Base-by-base conservation (phyloP, 2,888 invertebrate genomes). In the Scaptomyza caliginosa region DNA sequence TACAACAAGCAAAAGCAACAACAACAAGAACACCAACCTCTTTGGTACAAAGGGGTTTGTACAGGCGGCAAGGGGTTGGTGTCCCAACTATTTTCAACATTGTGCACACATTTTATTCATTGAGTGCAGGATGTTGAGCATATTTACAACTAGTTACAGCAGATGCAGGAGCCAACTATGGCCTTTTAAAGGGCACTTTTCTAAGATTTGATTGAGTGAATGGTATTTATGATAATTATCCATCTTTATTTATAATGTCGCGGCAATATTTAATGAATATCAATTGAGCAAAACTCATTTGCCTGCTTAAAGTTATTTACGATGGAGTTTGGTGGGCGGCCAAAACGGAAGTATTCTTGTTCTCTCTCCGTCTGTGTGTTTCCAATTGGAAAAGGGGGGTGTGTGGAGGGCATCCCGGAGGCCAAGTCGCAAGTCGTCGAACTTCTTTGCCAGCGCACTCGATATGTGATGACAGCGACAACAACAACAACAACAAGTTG, bases 91-190 rank as follows among this genome's bases (percentile, higher is more conserved):
- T 84, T 84, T 84, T 84, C 82, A 85, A 80, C 83, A 83, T 83
- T 82, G 76, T 86, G 74, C 80, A 85, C 80, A 85, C 81, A 81
- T 81, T 81, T 81, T 77, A 81, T 81, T 84, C 80, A 81, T 81
- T 84, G 80, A 81, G 80, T 81, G 82, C 76, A 86, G n/a, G n/a
- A n/a, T 83, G 81, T 78, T 76, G 74, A 75, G 84, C 69, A 78
- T 83, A 83, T 83, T 81, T 83, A 83, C 84, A 86, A 83, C 76
- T 62, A 80, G 68, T 80, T 67, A 74, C 55, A 71, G 45, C 52
- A 32, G 66, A 46, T 39, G 55, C 24, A 45, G 54, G 24, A 64
- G 30, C 43, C 48, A 56, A 60, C 60, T 48, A 62, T 59, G 56
- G 56, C 66, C 73, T 64, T 69, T 74, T 78, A 78, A 58, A 57